A percentile compares a stretch with the other conserved stretches of the same genome.
Conservation (phyloP, 2,797 vertebrate species). For the Pseudomugil tenellus region DNA sequence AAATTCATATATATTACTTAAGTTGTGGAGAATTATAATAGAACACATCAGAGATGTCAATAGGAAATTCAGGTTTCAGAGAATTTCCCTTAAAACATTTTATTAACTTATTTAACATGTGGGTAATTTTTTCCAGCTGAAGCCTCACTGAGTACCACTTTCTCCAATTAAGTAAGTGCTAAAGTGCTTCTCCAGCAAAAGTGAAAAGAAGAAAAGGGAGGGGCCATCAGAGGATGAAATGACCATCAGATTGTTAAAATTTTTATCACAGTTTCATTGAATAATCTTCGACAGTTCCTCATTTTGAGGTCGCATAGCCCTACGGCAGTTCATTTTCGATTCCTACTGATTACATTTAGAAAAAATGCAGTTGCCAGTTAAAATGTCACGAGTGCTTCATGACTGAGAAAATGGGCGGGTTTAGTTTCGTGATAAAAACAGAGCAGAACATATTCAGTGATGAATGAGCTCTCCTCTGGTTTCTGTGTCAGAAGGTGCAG, state of each 20-base stretch:
- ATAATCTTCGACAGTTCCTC: neutral
- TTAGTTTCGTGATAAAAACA: neutral
- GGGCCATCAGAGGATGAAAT: neutral
- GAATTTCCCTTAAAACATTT: neutral
- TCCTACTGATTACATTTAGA: neutral
- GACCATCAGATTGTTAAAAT: slow-evolving; percentile 3
- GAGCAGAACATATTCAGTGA: neutral
- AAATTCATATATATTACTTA: slow-evolving; percentile 9
- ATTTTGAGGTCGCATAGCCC: neutral
- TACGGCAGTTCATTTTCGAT: neutral
- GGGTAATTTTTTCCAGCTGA: slow-evolving; percentile 21
- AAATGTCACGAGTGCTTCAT: neutral
- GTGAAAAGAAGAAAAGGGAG: neutral
- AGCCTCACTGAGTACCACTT: slow-evolving; percentile 16
- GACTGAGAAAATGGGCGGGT: neutral
- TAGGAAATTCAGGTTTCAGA: slow-evolving; percentile 5
- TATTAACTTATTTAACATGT: neutral
- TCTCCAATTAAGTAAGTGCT: slow-evolving; percentile 40
- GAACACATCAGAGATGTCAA: slow-evolving; percentile 13
- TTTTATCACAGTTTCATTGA: neutral
- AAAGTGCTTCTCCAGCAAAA: slow-evolving; percentile 23
- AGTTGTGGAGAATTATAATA: neutral
- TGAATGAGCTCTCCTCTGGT: neutral
- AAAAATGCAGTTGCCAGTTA: neutral
- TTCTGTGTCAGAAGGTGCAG: neutral